A percentile compares a stretch with the other conserved stretches of the same genome.
Evolutionary conservation across 2,113 vertebrate species (phyloP).

Genomic region (Campylorhamphus procurvoides): DNA sequence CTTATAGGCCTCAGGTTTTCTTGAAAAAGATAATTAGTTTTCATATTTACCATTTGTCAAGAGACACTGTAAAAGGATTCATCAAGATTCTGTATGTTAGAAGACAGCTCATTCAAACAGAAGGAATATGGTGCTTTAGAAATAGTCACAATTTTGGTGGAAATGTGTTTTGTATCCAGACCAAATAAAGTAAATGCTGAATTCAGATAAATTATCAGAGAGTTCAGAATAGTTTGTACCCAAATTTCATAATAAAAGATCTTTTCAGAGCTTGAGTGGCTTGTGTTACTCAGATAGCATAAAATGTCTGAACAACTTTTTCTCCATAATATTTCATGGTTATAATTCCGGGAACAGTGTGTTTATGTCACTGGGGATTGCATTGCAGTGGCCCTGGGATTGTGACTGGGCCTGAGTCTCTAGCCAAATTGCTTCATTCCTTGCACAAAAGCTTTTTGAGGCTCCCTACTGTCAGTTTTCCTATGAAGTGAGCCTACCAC

Average conservation of each 20-base stretch:
- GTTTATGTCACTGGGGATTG: background rate
- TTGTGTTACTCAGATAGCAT: background rate
- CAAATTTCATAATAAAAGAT: background rate
- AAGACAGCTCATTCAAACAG: background rate
- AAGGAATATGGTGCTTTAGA: slow-evolving; percentile 28
- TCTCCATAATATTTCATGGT: background rate
- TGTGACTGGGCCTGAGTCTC: background rate
- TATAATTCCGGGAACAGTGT: background rate
- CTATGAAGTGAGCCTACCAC: background rate
- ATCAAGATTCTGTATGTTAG: background rate
- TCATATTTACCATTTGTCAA: background rate
- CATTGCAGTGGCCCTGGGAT: background rate
- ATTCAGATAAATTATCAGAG: background rate
- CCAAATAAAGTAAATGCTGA: background rate
- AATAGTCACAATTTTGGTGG: slow-evolving; percentile 15
- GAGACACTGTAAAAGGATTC: background rate
- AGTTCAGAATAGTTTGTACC: slow-evolving; percentile 1
- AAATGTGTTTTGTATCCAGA: background rate
- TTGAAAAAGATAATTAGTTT: background rate
- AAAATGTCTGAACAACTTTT: background rate
- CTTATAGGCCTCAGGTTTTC: background rate
- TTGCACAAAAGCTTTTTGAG: background rate
- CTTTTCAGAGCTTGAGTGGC: background rate
- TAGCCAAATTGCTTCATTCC: background rate
- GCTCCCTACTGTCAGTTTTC: background rate